A percentile compares a stretch with the other conserved stretches of the same genome.
These are phyloP conservation scores for Festucalex cinctus DNA, from an alignment of 2,113 vertebrate species.

Conservation along the genomic window DNA sequence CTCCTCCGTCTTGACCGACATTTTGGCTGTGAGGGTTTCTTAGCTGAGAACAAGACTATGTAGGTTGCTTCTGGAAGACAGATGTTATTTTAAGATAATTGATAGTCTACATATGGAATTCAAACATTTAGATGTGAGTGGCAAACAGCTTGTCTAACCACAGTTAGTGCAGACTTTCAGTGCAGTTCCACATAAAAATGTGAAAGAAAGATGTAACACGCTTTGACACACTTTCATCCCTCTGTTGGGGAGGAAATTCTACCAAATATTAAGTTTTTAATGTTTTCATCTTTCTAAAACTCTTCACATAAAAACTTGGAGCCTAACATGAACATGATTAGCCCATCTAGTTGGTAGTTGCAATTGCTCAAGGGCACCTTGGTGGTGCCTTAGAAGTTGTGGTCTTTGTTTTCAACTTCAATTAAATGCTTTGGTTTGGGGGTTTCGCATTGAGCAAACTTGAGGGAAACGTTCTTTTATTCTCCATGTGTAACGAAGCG, in stretches of 20 bases:
- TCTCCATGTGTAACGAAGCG: conserved; percentile 22
- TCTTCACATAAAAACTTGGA: neutral
- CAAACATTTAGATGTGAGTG: neutral
- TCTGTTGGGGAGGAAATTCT: neutral
- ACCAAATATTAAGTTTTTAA: conserved; percentile 13
- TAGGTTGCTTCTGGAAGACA: neutral
- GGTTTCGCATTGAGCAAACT: conserved; percentile 10
- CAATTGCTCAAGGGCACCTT: neutral
- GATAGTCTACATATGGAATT: neutral
- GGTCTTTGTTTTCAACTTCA: neutral
- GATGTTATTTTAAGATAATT: neutral
- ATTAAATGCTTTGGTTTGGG: neutral
- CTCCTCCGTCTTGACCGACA: neutral
- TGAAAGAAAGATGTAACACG: conserved; percentile 35
- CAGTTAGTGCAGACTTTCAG: neutral
- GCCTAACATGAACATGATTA: neutral
- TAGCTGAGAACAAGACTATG: neutral
- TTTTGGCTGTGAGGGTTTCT: neutral
- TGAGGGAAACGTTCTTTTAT: neutral
- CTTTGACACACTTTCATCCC: neutral
- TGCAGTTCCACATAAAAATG: conserved; percentile 6
- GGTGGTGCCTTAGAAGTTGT: neutral
- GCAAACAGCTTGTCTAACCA: neutral
- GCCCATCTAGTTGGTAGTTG: neutral
- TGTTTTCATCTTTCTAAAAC: neutral